A percentile compares a stretch with the other conserved stretches of the same genome.
Conservation (phyloP, 2,797 vertebrate genomes). For the Galago senegalensis region DNA sequence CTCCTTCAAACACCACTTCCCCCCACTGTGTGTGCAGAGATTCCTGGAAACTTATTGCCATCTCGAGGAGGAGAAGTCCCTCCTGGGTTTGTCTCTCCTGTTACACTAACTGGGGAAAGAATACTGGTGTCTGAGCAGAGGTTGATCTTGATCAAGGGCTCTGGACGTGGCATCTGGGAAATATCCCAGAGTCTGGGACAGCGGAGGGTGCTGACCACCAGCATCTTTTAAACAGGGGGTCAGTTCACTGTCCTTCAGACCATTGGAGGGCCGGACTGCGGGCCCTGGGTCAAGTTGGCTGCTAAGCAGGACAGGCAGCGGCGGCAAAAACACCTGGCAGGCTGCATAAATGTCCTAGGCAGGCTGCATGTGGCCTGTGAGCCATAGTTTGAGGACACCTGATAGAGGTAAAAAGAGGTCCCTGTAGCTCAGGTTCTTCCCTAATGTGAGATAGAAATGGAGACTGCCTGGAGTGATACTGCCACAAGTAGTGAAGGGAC, state of each 20-base stretch:
- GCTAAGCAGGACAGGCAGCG: too few relatives aligned
- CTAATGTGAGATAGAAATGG: neutral
- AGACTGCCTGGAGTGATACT: too few relatives aligned
- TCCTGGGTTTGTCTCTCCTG: neutral
- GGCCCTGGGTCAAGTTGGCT: too few relatives aligned
- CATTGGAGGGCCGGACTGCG: too few relatives aligned
- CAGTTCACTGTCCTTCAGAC: too few relatives aligned
- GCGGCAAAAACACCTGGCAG: too few relatives aligned
- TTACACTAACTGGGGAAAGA: neutral
- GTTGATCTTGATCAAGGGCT: neutral
- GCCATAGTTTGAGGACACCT: too few relatives aligned
- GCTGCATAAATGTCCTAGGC: too few relatives aligned
- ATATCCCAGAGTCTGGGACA: neutral
- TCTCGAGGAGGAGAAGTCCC: neutral
- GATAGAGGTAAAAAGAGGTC: neutral
- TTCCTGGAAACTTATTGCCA: neutral
- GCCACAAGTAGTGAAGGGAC: neutral
- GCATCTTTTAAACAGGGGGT: too few relatives aligned
- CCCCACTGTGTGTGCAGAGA: rapidly evolving
- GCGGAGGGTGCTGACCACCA: neutral
- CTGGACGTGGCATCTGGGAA: neutral
- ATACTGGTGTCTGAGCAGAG: neutral
- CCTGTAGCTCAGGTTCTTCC: neutral
- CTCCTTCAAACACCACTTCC: neutral
- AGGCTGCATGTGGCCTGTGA: too few relatives aligned